Base-by-base conservation (phyloP, 2,888 invertebrate genomes). In the Phaonia tiefii region DNA sequence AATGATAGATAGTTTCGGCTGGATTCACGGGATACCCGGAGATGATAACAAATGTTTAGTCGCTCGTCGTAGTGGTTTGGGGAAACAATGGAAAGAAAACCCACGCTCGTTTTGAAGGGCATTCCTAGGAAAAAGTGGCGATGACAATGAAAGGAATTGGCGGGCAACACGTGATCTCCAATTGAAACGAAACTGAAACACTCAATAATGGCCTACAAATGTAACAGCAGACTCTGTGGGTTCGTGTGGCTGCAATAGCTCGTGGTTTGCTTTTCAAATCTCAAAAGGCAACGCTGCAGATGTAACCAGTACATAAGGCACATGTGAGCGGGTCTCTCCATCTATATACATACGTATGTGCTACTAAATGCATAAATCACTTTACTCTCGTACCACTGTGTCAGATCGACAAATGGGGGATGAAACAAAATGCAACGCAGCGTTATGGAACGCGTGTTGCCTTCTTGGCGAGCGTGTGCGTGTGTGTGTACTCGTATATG, bases 151-250 rank as follows among this genome's bases (percentile, higher is more conserved):
- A 26, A 44, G 13, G 13, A 11, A 71, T 81, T 81, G 78, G 72
- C 75, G 78, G 56, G 54, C 49, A 60, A 72, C 81, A 78, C 78
- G 78, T 81, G 81, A 81, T 81, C 77, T 78, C 17, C 31, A 67
- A 77, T 20, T 46, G 37, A 58, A 22, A 8, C 46, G 20, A 39
- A 22, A 31, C 31, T 8, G 60, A 70, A 15, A 60, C 10, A 54
- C 44, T 56, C 26, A 54, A 56, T 65, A 56, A 79, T 75, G 71
- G 65, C 75, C 75, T 54, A 71, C 66, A 71, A 51, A 22, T 4
- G 8, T 49, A 44, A 2, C 44, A 13, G 44, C 44, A 42, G 10
- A 39, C 1, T 17, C 1, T 54, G 8, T 54, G 60, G 42, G n/a
- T 44, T 56, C 56, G 26, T 26, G 26, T 31, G 7, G 5, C 39